Base-by-base conservation (phyloP, 1,140 invertebrate genomes). In the Plodia interpunctella region DNA sequence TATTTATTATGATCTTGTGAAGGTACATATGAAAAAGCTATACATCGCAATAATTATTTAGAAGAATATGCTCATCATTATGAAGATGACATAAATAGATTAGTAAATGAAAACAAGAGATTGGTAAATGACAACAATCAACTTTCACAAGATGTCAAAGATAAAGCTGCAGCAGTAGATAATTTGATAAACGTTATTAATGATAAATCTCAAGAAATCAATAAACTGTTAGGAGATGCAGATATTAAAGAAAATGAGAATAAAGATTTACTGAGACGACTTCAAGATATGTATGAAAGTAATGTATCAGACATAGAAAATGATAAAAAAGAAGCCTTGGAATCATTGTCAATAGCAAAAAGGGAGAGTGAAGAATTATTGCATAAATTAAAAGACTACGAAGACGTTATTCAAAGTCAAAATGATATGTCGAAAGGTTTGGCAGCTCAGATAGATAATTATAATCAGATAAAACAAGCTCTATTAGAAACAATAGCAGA, bases 171-270 rank as follows among this genome's bases (percentile, higher is more conserved):
- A 49, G 77, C 72, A 11, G 60, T 79, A 3, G 66, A 77, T 20
- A 80, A 84, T 61, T 76, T 83, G 49, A 72, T 78, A 18, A 59
- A 65, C 20, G 64, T 80, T 13, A 65, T 88, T 49, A 55, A 69
- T n/a, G 76, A 65, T 38, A 88, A 86, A 68, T 80, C 80, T 18
- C 60, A 73, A 63, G 76, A 87, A 78, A 76, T 83, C 9, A 72
- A 72, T 32, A 73, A 69, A 53, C 60, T 85, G 44, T 70, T 68
- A 50, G 55, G 77, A 17, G 72, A 83, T 59, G 53, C 78, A 17
- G 78, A 85, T 44, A 49, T 56, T 1, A 73, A 68, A 67, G 64
- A 62, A 28, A 59, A 53, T 25, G 60, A 81, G 68, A 85, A 83
- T 51, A 64, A 52, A 19, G 59, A 75, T 25, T 53, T 85, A n/a